Percentiles rank a stretch among this genome's conserved stretches.
phyloP scores from a whole-genome alignment of 2,113 vertebrate genomes.

The Eubucco bourcierii region DNA sequence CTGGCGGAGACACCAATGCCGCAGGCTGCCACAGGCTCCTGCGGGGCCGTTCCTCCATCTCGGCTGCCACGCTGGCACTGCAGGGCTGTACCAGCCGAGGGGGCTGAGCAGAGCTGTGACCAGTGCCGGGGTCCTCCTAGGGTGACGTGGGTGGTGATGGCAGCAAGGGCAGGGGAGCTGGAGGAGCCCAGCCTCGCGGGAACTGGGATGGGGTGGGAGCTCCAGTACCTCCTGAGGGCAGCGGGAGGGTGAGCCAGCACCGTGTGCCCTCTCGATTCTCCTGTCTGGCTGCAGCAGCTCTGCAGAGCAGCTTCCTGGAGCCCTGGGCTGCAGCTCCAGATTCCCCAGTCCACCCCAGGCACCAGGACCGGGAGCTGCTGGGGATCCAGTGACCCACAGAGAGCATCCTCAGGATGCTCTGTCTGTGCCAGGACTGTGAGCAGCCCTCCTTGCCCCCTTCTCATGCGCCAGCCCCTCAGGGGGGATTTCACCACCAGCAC shows the following conservation, averaged over 20 bases:
- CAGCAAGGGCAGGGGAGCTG: neutral
- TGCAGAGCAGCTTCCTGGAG: neutral
- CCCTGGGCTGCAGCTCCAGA: neutral
- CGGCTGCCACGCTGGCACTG: fast-evolving
- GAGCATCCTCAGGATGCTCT: neutral
- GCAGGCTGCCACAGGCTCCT: neutral
- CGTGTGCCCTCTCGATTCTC: neutral
- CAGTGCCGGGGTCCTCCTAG: neutral
- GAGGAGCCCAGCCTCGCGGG: neutral
- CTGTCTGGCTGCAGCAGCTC: neutral
- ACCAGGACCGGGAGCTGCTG: neutral
- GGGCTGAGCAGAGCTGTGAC: neutral
- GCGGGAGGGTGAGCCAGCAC: neutral
- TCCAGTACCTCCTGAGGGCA: fast-evolving
- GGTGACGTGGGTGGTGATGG: fast-evolving
- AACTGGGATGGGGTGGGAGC: neutral
- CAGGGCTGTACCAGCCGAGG: neutral
- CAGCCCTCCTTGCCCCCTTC: neutral
- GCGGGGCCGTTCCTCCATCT: neutral
- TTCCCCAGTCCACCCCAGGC: neutral
- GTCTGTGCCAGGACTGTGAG: fast-evolving
- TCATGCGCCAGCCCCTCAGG: neutral
- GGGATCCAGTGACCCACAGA: neutral
- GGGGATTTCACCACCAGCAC: conserved; percentile 64
- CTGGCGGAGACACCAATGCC: neutral